phyloP scores from a whole-genome alignment of 2,797 vertebrate genomes.

The Austrolebias charrua region DNA sequence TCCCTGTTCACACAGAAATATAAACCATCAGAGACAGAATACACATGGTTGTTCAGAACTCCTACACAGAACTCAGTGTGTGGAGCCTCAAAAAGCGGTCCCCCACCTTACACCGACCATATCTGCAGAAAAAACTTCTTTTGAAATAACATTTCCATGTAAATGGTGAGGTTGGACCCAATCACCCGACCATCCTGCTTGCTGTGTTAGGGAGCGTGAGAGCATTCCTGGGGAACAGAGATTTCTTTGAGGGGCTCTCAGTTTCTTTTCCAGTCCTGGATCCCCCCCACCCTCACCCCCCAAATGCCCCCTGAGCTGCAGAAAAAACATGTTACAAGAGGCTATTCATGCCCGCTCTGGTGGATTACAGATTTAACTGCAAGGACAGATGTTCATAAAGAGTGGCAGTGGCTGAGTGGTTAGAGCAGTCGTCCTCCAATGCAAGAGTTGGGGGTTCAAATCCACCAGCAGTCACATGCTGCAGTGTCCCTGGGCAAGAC shows the following conservation, averaged over 20 bases:
- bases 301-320: conserved; percentile 45
- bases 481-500: no score
- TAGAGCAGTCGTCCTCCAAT: no score
- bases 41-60: conserved; percentile 22
- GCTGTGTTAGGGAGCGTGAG: conserved; percentile 49
- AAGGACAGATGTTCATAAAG: conserved; percentile 40
- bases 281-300: conserved; percentile 51
- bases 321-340: conserved; percentile 75
- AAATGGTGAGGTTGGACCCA: not conserved
- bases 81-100: not conserved
- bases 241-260: conserved; percentile 81
- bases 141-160: conserved; percentile 28
- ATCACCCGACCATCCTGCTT: conserved; percentile 9
- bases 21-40: conserved; percentile 25
- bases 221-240: conserved; percentile 84
- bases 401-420: no score
- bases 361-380: conserved; percentile 62
- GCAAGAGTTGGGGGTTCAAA: no score
- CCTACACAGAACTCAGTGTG: conserved; percentile 53
- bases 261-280: conserved; percentile 74
- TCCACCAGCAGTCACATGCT: no score
- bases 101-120: conserved; percentile 2
- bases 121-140: not conserved
- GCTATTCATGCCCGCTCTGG: conserved; percentile 77
- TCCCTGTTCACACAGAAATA: conserved; percentile 80